A percentile compares a stretch with the other conserved stretches of the same genome.
These are phyloP conservation scores for Sinocyclocheilus anophthalmus DNA, from an alignment of 2,113 vertebrate species.

Conservation along the genomic window DNA sequence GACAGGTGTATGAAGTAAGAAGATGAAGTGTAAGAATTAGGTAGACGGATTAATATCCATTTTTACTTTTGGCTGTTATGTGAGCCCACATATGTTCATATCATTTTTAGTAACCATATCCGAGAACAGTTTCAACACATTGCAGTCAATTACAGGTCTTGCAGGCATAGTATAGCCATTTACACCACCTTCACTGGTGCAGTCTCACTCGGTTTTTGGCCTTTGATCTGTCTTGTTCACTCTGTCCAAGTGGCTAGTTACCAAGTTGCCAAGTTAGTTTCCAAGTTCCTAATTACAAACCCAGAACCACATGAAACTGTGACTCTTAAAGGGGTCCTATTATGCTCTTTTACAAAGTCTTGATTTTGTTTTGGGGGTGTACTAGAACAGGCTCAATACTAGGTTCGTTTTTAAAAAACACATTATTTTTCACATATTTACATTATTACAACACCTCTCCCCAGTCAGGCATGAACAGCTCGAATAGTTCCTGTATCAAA, in stretches of 20 bases:
- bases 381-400: no score
- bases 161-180: constrained; percentile 30
- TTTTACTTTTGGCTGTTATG: constrained; percentile 37
- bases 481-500: no score
- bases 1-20: constrained; percentile 25
- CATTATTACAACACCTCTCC: no score
- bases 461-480: no score
- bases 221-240: constrained; percentile 35
- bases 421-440: no score
- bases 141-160: constrained; percentile 21
- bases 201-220: not conserved
- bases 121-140: constrained; percentile 44
- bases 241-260: not conserved
- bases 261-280: constrained; percentile 12
- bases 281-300: not conserved
- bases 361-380: no score
- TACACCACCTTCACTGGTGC: constrained; percentile 23
- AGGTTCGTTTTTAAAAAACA: no score
- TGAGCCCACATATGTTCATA: constrained; percentile 33
- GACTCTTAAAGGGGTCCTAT: not conserved
- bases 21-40: constrained; percentile 39
- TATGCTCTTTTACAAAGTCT: no score
- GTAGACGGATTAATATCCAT: constrained; percentile 39
- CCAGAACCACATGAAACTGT: not conserved
- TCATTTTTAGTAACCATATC: constrained; percentile 37